These are phyloP conservation scores for Sula dactylatra DNA, from an alignment of 2,113 vertebrate species.

Conservation along the genomic window DNA sequence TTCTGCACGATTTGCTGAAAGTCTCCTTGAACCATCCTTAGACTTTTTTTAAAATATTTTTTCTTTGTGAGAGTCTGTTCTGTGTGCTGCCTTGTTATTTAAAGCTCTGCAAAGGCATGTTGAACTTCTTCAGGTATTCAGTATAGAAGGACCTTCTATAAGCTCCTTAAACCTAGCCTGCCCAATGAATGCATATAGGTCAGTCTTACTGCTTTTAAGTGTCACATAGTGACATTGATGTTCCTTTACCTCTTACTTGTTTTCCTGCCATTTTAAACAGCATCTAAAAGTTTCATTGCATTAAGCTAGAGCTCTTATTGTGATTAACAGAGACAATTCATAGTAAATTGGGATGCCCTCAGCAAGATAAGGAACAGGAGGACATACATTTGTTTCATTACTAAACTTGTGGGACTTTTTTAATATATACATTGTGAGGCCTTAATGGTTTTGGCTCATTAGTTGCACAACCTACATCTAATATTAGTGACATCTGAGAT, in stretches of 20 bases:
- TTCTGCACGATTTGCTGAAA: not conserved
- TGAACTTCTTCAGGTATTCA: not conserved
- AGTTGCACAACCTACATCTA: not conserved
- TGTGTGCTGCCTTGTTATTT: not conserved
- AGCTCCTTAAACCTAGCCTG: not conserved
- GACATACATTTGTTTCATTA: not conserved
- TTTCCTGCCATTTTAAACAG: not conserved
- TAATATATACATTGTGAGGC: not conserved
- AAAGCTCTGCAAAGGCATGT: not conserved
- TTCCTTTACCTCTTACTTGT: not conserved
- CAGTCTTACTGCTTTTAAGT: not conserved
- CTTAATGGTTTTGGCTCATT: not conserved
- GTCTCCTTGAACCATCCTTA: not conserved
- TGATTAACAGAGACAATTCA: not conserved
- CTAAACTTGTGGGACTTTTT: not conserved
- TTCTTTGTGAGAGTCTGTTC: not conserved
- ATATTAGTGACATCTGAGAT: not conserved
- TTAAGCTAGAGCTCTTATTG: not conserved
- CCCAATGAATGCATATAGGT: not conserved
- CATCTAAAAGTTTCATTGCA: not conserved
- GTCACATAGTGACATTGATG: not conserved
- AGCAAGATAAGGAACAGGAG: not conserved
- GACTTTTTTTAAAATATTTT: not conserved
- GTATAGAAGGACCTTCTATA: not conserved
- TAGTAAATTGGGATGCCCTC: not conserved